Conservation (phyloP, 1,140 invertebrate species). For the Drosophila punjabiensis region DNA sequence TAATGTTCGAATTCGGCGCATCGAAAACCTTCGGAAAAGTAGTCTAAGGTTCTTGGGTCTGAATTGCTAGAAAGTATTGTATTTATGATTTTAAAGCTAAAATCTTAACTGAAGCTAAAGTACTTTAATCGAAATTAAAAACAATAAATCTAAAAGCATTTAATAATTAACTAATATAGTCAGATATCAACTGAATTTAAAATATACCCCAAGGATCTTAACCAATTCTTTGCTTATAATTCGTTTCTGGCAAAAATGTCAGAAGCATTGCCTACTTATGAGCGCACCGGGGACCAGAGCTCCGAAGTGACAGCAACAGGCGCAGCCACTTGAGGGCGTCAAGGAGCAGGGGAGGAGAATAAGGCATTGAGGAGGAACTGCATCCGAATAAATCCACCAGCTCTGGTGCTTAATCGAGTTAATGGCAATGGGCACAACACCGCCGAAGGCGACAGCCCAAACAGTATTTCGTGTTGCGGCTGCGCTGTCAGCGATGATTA, state of each 20-base stretch:
- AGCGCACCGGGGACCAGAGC: conserved; percentile 19
- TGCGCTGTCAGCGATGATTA: conserved; percentile 81
- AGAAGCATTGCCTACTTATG: conserved; percentile 37
- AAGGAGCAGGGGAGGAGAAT: neutral
- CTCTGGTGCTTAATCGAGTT: conserved; percentile 72
- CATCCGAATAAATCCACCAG: conserved; percentile 30
- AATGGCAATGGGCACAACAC: conserved; percentile 56
- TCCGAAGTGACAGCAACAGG: conserved; percentile 74
- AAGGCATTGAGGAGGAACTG: neutral
- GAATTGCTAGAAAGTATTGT: too few species aligned
- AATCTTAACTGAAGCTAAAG: neutral
- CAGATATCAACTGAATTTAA: neutral
- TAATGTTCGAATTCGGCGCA: too few species aligned
- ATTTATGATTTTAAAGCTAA: neutral
- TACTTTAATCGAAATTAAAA: too few species aligned
- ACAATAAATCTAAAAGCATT: neutral
- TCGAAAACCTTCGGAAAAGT: too few species aligned
- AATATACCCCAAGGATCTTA: neutral
- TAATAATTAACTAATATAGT: neutral
- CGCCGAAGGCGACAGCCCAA: conserved; percentile 48
- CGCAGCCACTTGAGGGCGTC: conserved; percentile 56
- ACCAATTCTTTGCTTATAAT: neutral
- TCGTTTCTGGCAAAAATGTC: conserved; percentile 1
- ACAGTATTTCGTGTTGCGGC: conserved; percentile 73
- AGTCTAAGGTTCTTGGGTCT: too few species aligned